Percentiles rank a stretch among this genome's conserved stretches.
Conservation (phyloP, 2,113 vertebrate genomes). For the Ceyx cyanopectus region DNA sequence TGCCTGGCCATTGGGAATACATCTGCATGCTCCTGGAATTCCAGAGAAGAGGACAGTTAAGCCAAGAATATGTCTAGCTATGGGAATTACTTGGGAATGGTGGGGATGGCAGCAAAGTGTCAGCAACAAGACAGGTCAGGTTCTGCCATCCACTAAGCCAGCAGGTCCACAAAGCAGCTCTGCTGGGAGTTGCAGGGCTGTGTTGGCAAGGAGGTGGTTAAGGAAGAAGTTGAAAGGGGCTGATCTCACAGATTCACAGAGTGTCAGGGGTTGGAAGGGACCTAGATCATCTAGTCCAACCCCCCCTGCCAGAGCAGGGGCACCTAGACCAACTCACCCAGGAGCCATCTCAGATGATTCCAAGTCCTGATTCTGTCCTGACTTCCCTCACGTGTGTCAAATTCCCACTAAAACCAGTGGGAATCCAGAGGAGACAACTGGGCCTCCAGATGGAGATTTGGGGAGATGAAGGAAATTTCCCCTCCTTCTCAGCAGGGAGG, state of each 20-base stretch:
- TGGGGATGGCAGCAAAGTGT: neutral
- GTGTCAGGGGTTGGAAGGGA: no score
- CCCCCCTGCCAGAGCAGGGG: no score
- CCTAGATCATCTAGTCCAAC: no score
- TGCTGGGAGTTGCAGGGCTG: neutral
- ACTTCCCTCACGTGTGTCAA: neutral
- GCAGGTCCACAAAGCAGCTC: neutral
- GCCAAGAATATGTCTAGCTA: neutral
- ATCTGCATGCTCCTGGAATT: neutral
- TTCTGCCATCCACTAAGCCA: neutral
- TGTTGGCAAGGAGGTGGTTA: neutral
- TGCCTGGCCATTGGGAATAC: neutral
- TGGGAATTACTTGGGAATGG: neutral
- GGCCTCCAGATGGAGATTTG: neutral
- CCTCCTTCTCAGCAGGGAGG: neutral
- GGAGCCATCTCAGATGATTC: neutral
- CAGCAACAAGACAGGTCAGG: neutral
- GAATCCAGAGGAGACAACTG: neutral
- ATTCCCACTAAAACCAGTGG: neutral
- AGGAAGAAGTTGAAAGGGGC: neutral
- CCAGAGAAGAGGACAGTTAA: neutral
- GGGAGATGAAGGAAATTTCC: neutral
- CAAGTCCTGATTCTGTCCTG: neutral
- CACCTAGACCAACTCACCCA: no score
- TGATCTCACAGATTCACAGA: neutral